Percentiles rank a stretch among this genome's conserved stretches.
These are phyloP conservation scores for Anolis carolinensis DNA, from an alignment of 2,113 vertebrate species.

Conservation along the genomic window DNA sequence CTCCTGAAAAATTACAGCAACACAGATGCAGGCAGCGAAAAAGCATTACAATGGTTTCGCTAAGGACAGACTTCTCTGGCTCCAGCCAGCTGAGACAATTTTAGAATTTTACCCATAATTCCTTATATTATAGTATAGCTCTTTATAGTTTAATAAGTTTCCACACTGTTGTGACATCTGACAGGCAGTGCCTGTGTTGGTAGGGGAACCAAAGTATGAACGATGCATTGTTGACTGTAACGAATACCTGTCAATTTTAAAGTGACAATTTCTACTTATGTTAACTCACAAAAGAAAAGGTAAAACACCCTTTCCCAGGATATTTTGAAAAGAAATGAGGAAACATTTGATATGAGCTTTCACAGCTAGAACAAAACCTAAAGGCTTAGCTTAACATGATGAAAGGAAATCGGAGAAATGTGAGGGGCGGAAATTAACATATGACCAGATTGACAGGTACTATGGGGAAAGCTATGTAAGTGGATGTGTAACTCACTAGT, in stretches of 20 bases:
- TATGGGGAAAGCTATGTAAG: neutral
- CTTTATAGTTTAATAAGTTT: conserved; percentile 57
- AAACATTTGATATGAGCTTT: conserved; percentile 74
- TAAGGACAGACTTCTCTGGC: neutral
- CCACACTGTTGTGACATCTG: conserved; percentile 71
- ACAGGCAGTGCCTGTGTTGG: conserved; percentile 56
- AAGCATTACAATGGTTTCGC: neutral
- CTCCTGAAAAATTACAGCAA: neutral
- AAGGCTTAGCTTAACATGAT: conserved; percentile 59
- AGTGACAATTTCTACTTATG: conserved; percentile 75
- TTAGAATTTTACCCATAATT: conserved; percentile 6
- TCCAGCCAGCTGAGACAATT: conserved; percentile 15
- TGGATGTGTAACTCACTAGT: neutral
- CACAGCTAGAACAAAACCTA: conserved; percentile 71
- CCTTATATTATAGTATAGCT: conserved; percentile 53
- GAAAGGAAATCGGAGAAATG: conserved; percentile 47
- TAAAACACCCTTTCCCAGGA: conserved; percentile 65
- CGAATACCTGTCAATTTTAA: conserved; percentile 74
- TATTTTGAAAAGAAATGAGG: conserved; percentile 71
- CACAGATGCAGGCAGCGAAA: conserved; percentile 6
- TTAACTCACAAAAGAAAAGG: conserved; percentile 65
- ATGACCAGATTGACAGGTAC: conserved; percentile 41
- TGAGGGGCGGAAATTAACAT: neutral
- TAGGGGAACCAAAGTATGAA: conserved; percentile 56
- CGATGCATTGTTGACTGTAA: conserved; percentile 72